Percentiles rank a stretch among this genome's conserved stretches.
phyloP scores from a whole-genome alignment of 2,797 vertebrate species.

The Hephaestus fuliginosus region DNA sequence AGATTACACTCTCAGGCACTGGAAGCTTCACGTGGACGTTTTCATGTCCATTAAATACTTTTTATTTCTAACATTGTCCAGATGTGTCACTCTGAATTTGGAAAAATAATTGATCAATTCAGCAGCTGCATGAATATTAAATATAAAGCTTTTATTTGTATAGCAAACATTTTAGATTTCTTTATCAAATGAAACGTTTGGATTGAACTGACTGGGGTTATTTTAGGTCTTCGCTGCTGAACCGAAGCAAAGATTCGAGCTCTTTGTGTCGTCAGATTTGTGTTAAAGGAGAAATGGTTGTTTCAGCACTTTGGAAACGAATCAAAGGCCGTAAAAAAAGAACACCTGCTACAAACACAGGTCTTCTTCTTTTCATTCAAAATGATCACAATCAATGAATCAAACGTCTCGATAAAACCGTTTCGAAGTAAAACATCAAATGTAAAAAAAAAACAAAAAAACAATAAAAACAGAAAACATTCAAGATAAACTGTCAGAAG shows the following conservation, averaged over 20 bases:
- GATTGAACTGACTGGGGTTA: not conserved
- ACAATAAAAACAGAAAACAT: constrained; percentile 22
- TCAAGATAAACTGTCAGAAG: constrained; percentile 24
- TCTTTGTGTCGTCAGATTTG: not conserved
- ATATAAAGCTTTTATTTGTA: not conserved
- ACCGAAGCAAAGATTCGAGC: not conserved
- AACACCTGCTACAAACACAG: constrained; percentile 27
- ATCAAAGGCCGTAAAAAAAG: constrained; percentile 47
- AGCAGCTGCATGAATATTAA: not conserved
- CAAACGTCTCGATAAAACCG: constrained; percentile 2
- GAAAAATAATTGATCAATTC: not conserved
- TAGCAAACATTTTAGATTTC: not conserved
- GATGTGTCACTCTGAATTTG: not conserved
- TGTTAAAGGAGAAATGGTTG: not conserved
- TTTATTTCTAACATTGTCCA: not conserved
- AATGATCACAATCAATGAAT: constrained; percentile 61
- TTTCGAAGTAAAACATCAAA: not conserved
- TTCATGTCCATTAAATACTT: not conserved
- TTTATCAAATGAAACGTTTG: not conserved
- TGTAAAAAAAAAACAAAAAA: constrained; percentile 1
- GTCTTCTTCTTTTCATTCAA: constrained; percentile 34
- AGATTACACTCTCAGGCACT: constrained; percentile 43
- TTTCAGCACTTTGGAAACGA: constrained; percentile 55
- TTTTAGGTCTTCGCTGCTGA: not conserved
- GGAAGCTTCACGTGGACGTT: not conserved